Conservation (phyloP, 2,113 vertebrate species). For the Sinosuthora webbiana region DNA sequence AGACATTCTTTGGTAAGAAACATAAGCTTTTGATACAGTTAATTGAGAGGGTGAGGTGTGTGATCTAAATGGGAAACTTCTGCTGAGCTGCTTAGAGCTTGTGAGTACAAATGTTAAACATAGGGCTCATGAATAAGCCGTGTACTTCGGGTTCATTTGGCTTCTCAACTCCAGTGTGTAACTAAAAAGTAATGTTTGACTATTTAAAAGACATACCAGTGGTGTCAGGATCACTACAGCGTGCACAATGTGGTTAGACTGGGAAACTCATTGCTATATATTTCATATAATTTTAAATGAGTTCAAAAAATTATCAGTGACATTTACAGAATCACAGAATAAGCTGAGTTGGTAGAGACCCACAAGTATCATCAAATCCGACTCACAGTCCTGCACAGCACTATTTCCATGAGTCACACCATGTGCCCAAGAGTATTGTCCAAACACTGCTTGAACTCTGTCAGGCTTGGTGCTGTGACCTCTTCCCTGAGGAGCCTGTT, state of each 20-base stretch:
- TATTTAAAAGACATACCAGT: neutral
- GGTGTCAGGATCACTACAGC: neutral
- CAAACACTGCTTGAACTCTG: neutral
- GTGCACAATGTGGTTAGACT: neutral
- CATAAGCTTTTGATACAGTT: neutral
- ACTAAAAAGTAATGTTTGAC: neutral
- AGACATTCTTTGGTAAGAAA: neutral
- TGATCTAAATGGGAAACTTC: neutral
- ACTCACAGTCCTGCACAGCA: neutral
- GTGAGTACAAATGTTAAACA: neutral
- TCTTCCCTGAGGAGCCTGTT: too few species aligned
- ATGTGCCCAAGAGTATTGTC: neutral
- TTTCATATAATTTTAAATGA: neutral
- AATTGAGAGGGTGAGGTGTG: neutral
- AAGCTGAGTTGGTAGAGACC: neutral
- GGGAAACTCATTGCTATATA: neutral
- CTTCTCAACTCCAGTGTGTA: neutral
- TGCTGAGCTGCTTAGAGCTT: neutral
- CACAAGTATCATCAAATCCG: neutral
- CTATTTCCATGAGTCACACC: neutral
- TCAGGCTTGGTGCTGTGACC: neutral
- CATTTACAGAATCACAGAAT: neutral
- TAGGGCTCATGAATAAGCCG: neutral
- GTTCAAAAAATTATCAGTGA: neutral
- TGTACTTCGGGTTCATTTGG: neutral